Conservation (phyloP, 2,888 invertebrate genomes). For the Prosapia bicincta region DNA sequence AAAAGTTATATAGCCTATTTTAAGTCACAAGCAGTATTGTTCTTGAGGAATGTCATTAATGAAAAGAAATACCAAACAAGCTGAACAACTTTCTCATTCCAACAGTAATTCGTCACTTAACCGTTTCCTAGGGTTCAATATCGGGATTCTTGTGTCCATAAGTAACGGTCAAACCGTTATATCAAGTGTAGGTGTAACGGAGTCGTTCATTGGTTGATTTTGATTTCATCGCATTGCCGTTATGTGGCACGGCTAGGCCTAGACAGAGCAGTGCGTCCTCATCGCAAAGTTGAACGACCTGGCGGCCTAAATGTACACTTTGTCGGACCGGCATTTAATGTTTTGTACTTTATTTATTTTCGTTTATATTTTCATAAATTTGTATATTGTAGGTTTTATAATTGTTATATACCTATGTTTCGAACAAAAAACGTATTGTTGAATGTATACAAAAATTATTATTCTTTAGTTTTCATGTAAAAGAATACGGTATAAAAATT, state of each 20-base stretch:
- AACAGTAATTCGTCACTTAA: background rate
- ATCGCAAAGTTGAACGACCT: conserved; percentile 20
- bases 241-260: conserved; percentile 13
- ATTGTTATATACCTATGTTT: no score
- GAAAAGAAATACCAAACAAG: no score
- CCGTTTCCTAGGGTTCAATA: background rate
- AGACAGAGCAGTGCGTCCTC: conserved; percentile 20
- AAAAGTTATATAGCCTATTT: no score
- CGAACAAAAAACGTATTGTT: no score
- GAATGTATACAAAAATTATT: no score
- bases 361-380: no score
- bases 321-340: background rate
- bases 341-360: background rate
- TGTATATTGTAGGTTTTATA: no score
- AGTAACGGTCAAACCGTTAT: background rate
- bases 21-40: no score
- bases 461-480: no score
- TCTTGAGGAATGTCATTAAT: no score
- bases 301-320: conserved; percentile 21
- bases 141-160: background rate
- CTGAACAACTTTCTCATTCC: background rate
- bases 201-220: background rate
- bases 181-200: background rate
- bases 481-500: no score
- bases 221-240: conserved; percentile 7